Base-by-base conservation (phyloP, 2,797 vertebrate genomes). In the Numenius phaeopus region DNA sequence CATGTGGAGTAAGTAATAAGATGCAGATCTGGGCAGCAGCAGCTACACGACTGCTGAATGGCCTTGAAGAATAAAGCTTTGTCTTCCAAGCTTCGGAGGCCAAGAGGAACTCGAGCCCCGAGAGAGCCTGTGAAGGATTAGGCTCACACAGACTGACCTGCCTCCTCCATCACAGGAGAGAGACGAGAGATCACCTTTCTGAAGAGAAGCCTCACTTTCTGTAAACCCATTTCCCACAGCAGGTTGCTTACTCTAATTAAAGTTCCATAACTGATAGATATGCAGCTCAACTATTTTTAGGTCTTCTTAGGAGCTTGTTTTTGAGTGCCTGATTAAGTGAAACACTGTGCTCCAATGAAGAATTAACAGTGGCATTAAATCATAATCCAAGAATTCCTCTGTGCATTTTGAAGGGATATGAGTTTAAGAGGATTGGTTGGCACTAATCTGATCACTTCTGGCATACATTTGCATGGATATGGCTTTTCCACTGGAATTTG, bases 341-440 rank as follows among this genome's bases (percentile, higher is more conserved):
- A 97, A 50, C 83, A 85, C 81, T 90, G 86, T 83, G 80, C 89
- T 91, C 85, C 95, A 96, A 79, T 5, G 24, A 97, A 94, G 93
- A 95, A 94, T 96, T 97, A 96, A 85, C 89, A 95, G 91, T 59
- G 81, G 71, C 70, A 71, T 79, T 92, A 88, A 85, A 81, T 83
- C 62, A 30, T 71, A 88, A 93, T 58, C 89, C 13, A 13, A 85
- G 89, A 97, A 97, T 97, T 97, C 96, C 94, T 97, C 94, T 75
- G 96, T 96, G 96, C 79, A 96, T 96, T 97, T 94, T 89, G 94
- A 96, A 96, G 94, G 95, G 93, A 89, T 95, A 95, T 86, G 87
- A 87, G 66, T 76, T 87, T 98, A 97, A 97, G 96, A 96, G 95
- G 97, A 97, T 96, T 98, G 90, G 77, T 37, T 93, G 81, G 94